Evolutionary conservation across 2,888 invertebrate species (phyloP).

Genomic region (Papilio gigon): DNA sequence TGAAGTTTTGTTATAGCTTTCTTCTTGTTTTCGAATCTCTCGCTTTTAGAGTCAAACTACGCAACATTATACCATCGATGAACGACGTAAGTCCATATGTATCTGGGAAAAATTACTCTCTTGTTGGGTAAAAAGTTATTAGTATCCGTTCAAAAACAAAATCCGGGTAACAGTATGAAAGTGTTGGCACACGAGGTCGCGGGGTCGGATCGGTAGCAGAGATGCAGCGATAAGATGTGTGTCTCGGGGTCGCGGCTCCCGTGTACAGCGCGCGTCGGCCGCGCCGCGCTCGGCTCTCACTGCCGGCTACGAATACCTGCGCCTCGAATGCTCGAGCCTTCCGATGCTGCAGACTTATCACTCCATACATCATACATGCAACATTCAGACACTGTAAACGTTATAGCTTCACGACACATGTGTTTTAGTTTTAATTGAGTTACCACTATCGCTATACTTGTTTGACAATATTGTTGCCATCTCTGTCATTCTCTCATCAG

Average conservation of each 20-base stretch:
- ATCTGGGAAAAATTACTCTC: too few species aligned
- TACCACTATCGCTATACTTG: too few species aligned
- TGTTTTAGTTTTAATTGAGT: too few species aligned
- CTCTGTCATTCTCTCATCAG: too few species aligned
- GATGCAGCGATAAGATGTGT: slow-evolving; percentile 70
- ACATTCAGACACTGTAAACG: too few species aligned
- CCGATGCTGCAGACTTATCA: background rate
- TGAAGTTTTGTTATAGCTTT: too few species aligned
- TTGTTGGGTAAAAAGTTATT: background rate
- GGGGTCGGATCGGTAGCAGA: slow-evolving; percentile 72
- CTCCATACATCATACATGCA: background rate
- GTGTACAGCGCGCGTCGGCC: slow-evolving; percentile 68
- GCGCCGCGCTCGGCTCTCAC: slow-evolving; percentile 39
- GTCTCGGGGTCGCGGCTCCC: slow-evolving; percentile 65
- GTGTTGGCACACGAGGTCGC: slow-evolving; percentile 57
- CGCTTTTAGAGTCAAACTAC: too few species aligned
- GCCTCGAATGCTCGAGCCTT: background rate
- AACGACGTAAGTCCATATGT: too few species aligned
- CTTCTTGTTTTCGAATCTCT: too few species aligned
- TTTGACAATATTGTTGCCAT: too few species aligned
- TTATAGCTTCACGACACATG: too few species aligned
- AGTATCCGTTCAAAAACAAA: background rate
- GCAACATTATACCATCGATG: too few species aligned
- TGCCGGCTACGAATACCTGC: background rate
- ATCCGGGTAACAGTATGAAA: slow-evolving; percentile 36